A percentile compares a stretch with the other conserved stretches of the same genome.
Evolutionary conservation across 2,888 invertebrate species (phyloP).

Genomic region (Erebia ligea): DNA sequence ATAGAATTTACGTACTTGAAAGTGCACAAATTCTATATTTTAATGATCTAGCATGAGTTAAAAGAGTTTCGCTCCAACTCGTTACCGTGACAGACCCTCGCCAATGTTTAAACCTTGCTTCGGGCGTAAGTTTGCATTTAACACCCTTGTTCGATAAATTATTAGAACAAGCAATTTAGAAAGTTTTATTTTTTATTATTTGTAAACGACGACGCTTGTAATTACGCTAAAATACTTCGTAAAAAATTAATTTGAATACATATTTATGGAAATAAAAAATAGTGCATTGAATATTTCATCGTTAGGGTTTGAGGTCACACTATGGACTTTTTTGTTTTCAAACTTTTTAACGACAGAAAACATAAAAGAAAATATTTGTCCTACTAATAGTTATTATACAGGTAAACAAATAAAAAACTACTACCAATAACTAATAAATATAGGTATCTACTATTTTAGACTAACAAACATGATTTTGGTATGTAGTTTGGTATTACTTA

Average conservation of each 20-base stretch:
- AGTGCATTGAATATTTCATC: constrained; percentile 32
- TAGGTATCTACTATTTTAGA: too few species aligned
- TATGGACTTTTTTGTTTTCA: background rate
- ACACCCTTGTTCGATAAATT: constrained; percentile 15
- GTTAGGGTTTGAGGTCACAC: background rate
- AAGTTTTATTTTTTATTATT: constrained; percentile 13
- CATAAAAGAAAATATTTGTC: too few species aligned
- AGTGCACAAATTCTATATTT: too few species aligned
- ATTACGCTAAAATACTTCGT: constrained; percentile 1
- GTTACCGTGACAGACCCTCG: background rate
- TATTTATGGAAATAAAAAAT: constrained; percentile 19
- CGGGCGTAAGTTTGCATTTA: constrained; percentile 13
- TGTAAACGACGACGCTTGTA: constrained; percentile 2
- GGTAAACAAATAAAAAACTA: too few species aligned
- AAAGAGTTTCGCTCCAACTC: background rate
- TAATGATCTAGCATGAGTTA: background rate
- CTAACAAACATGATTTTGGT: too few species aligned
- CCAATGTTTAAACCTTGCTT: constrained; percentile 8
- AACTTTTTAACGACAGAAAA: background rate
- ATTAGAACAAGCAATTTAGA: constrained; percentile 6
- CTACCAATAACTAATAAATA: too few species aligned
- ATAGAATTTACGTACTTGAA: too few species aligned
- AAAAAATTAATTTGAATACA: constrained; percentile 8
- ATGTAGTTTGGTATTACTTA: too few species aligned
- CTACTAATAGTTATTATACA: too few species aligned